A percentile compares a stretch with the other conserved stretches of the same genome.
Conservation (phyloP, 2,797 vertebrate species). For the Botia almorhae region DNA sequence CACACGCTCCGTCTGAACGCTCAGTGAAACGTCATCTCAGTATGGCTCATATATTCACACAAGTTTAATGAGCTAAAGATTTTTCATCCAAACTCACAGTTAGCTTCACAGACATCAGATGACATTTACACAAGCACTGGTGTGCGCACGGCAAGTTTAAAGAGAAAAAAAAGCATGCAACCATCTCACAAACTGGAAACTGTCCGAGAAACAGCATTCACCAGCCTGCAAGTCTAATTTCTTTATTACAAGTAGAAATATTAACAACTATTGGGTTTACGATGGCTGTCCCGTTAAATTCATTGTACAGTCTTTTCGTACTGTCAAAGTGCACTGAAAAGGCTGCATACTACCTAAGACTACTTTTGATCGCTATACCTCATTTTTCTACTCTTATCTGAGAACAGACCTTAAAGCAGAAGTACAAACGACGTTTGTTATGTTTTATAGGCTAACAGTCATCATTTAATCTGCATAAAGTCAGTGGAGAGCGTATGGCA, state of each 20-base stretch:
- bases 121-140: constrained; percentile 63
- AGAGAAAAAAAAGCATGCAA: constrained; percentile 74
- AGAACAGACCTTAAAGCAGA: not conserved
- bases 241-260: constrained; percentile 55
- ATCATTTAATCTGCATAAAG: constrained; percentile 39
- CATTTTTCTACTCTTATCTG: not conserved
- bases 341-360: constrained; percentile 1
- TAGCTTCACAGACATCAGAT: constrained; percentile 62
- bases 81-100: constrained; percentile 71
- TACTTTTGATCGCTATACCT: not conserved
- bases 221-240: constrained; percentile 44
- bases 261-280: constrained; percentile 39
- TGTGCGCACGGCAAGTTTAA: constrained; percentile 67
- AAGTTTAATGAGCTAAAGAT: constrained; percentile 22
- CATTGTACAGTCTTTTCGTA: not conserved
- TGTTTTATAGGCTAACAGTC: constrained; percentile 55
- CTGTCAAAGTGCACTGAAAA: constrained; percentile 11
- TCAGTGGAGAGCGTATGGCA: constrained; percentile 41
- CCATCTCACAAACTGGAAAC: constrained; percentile 66
- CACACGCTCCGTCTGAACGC: constrained; percentile 42
- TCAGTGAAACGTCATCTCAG: constrained; percentile 33
- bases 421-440: not conserved
- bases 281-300: constrained; percentile 34
- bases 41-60: constrained; percentile 57
- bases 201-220: constrained; percentile 49